Conservation (phyloP, 2,888 invertebrate species). For the Brachylomia viminalis region DNA sequence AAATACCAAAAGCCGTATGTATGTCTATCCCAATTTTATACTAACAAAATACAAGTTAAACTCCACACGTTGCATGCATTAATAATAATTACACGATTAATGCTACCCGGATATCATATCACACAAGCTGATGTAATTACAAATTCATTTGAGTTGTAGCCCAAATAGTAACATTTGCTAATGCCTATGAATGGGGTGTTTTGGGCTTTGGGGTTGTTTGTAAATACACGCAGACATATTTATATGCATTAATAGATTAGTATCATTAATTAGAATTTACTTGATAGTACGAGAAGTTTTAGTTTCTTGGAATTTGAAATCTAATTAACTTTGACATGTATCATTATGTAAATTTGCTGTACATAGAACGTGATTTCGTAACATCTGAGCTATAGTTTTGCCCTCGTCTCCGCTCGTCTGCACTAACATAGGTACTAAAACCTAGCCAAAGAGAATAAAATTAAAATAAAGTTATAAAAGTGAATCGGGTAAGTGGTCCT, state of each 20-base stretch:
- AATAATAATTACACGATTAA: constrained; percentile 58
- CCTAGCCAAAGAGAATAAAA: neutral
- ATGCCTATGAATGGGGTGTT: constrained; percentile 29
- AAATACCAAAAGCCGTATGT: constrained; percentile 20
- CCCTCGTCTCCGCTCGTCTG: neutral
- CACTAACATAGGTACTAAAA: neutral
- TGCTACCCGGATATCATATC: constrained; percentile 50
- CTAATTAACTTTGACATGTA: constrained; percentile 25
- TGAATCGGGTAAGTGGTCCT: neutral
- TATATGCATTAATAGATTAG: constrained; percentile 3
- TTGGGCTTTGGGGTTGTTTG: constrained; percentile 10
- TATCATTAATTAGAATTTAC: constrained; percentile 47
- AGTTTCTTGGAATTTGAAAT: constrained; percentile 26
- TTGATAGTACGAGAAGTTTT: constrained; percentile 18
- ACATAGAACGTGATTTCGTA: neutral
- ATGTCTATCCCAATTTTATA: constrained; percentile 16
- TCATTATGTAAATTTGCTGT: constrained; percentile 24
- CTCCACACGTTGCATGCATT: constrained; percentile 48
- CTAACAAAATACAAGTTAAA: constrained; percentile 45
- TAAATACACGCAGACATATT: constrained; percentile 4
- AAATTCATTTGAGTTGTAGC: constrained; percentile 59
- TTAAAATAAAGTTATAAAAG: neutral
- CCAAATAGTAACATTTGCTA: constrained; percentile 43
- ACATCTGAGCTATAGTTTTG: constrained; percentile 4
- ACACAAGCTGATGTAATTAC: constrained; percentile 50